A percentile compares a stretch with the other conserved stretches of the same genome.
phyloP scores from a whole-genome alignment of 2,113 vertebrate genomes.

The Menura novaehollandiae region DNA sequence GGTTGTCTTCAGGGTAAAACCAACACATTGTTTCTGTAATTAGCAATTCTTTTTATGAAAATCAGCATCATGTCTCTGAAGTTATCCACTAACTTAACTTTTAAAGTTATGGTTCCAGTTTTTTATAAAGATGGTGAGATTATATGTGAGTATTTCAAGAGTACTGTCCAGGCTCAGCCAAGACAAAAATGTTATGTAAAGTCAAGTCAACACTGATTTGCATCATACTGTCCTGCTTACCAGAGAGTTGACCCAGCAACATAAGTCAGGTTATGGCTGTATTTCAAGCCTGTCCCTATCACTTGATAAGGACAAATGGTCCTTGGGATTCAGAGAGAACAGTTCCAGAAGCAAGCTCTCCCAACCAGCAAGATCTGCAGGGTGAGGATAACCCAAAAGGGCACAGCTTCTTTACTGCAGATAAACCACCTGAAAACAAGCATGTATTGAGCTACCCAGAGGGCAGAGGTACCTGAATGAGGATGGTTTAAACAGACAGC shows the following conservation, averaged over 20 bases:
- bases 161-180: neutral
- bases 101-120: neutral
- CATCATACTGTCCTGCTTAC: neutral
- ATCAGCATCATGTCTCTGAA: neutral
- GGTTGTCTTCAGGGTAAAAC: neutral
- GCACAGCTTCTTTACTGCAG: neutral
- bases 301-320: neutral
- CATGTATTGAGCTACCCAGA: neutral
- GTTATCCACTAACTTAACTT: neutral
- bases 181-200: neutral
- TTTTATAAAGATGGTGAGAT: neutral
- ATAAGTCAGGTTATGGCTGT: neutral
- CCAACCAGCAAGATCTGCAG: neutral
- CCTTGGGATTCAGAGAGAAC: neutral
- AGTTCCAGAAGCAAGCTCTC: neutral
- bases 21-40: neutral
- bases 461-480: neutral
- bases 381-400: neutral
- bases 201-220: constrained; percentile 14
- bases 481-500: neutral
- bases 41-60: neutral
- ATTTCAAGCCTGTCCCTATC: neutral
- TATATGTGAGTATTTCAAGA: neutral
- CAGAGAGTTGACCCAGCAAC: neutral
- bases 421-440: neutral